phyloP scores from a whole-genome alignment of 1,140 invertebrate species.

The Charaxes varanes region DNA sequence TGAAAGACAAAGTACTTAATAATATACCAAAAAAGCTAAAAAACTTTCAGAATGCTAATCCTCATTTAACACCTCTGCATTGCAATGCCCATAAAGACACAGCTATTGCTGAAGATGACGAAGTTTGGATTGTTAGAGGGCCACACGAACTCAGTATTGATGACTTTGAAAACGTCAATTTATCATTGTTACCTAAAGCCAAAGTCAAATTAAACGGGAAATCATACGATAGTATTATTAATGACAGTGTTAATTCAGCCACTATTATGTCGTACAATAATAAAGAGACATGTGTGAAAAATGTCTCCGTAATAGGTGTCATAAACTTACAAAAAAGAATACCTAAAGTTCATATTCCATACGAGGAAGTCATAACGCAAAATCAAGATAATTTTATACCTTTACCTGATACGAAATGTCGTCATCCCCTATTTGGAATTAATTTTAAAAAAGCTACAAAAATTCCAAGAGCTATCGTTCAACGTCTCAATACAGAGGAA shows the following conservation, averaged over 20 bases:
- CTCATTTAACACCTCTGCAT: constrained; percentile 20
- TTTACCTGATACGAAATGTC: constrained; percentile 50
- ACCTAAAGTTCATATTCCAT: constrained; percentile 39
- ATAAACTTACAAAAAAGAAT: constrained; percentile 41
- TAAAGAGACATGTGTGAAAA: constrained; percentile 30
- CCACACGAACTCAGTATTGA: constrained; percentile 35
- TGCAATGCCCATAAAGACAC: constrained; percentile 4
- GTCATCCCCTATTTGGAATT: constrained; percentile 56
- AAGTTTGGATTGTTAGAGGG: constrained; percentile 46
- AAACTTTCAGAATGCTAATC: constrained; percentile 27
- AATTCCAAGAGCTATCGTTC: constrained; percentile 26
- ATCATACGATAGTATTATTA: constrained; percentile 32
- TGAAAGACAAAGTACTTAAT: background rate
- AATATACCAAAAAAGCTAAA: constrained; percentile 19
- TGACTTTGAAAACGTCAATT: constrained; percentile 25
- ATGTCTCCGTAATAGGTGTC: constrained; percentile 25
- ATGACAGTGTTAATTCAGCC: constrained; percentile 18
- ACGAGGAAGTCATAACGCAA: constrained; percentile 32
- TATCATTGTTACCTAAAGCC: constrained; percentile 35
- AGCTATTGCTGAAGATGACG: constrained; percentile 37
- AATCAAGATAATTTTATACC: constrained; percentile 46
- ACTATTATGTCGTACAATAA: constrained; percentile 24
- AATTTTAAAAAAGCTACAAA: constrained; percentile 48
- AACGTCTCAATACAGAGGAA: constrained; percentile 27
- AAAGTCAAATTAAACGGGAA: constrained; percentile 49